Evolutionary conservation across 2,113 vertebrate genomes (phyloP), one percentile per base, ranked within the genome.

Genomic region (Fukomys damarensis): DNA sequence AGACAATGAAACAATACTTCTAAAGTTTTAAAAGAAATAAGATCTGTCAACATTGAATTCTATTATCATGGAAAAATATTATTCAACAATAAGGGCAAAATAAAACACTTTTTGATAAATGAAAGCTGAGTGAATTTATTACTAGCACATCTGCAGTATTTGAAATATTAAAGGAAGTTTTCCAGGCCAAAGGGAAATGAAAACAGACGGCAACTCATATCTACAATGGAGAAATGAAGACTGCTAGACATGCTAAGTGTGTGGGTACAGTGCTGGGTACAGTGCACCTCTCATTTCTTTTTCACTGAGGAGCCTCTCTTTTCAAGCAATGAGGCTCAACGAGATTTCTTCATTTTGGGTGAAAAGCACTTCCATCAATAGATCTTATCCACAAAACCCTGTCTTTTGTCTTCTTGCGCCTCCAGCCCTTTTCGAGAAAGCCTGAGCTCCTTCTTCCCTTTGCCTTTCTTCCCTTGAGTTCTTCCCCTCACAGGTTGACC

Each of bases 91-190:
- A 32, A 93, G 66, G 41, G 43, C 61, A 70, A 98, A 92, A 93
- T 66, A 91, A 95, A 77, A 79, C 56, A 43, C 46, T 87, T 89
- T 91, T 86, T 70, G 26, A 95, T 76, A 92, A 94, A 83, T 89
- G 76, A 46, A 94, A 84, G 63, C 46, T 49, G 65, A 59, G 79
- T 94, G 46, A 96, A 92, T 92, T 89, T 89, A 96, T 96, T 89
- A 90, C 32, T 68, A 90, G 86, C 28, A 94, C 43, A 80, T 35
- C 91, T 92, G 68, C 32, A 70, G 43, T 68, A 26, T 86, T 85
- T 93, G 63, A 96, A 95, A 95, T 91, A 97, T 93, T 95, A 86
- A 95, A 93, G 89, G 63, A 89, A 86, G 28, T 66, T 96, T 89
- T 95, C 89, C 49, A 84, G 89, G 74, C 49, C n/a, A 20, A 96